These are phyloP conservation scores for Hermaeophaga mercurialis DNA, from an alignment of 2,888 invertebrate species.

Conservation along the genomic window DNA sequence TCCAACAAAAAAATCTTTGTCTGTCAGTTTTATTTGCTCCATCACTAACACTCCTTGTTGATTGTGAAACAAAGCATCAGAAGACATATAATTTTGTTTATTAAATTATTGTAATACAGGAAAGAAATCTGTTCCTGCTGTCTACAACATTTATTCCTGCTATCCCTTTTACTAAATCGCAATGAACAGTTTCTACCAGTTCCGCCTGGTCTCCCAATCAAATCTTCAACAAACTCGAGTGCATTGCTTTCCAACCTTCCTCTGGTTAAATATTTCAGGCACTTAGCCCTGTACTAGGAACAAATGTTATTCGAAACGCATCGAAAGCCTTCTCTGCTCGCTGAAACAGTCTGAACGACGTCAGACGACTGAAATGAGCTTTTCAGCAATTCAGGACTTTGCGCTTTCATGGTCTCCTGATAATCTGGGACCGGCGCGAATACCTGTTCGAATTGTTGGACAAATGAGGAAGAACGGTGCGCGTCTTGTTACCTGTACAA, in stretches of 20 bases:
- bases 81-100: too few species aligned
- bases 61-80: too few species aligned
- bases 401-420: slow-evolving; percentile 18
- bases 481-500: too few species aligned
- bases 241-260: slow-evolving; percentile 11
- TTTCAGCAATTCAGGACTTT: slow-evolving; percentile 7
- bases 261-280: not conserved
- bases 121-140: too few species aligned
- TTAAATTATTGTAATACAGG: too few species aligned
- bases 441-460: slow-evolving; percentile 24
- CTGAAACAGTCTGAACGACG: slow-evolving; percentile 21
- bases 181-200: not conserved
- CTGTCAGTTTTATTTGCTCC: too few species aligned
- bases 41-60: too few species aligned
- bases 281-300: not conserved
- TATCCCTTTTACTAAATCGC: too few species aligned
- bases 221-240: slow-evolving; percentile 22
- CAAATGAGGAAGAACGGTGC: too few species aligned
- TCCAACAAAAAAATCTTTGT: too few species aligned
- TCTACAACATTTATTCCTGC: too few species aligned
- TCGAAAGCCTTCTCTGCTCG: slow-evolving; percentile 8
- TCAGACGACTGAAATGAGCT: slow-evolving; percentile 4
- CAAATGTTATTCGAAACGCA: not conserved
- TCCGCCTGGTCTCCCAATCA: not conserved
- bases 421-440: not conserved